Conservation (phyloP, 2,113 vertebrate genomes). For the Ailuropoda melanoleuca region DNA sequence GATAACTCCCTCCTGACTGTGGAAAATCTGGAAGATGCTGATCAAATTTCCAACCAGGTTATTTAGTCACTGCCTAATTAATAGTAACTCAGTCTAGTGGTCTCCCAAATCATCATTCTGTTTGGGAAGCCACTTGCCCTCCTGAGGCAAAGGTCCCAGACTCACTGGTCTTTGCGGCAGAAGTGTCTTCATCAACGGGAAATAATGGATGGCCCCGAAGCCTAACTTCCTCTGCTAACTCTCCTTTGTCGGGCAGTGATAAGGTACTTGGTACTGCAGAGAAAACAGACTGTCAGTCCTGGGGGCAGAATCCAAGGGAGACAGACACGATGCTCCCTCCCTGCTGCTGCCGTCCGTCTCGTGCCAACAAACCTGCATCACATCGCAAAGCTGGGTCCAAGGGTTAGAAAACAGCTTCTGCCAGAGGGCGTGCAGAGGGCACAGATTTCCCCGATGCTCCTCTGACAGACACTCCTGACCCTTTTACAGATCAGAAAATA, state of each 20-base stretch:
- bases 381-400: conserved; percentile 16
- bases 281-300: conserved; percentile 63
- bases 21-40: conserved; percentile 32
- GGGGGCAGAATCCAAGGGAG: conserved; percentile 63
- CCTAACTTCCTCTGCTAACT: neutral
- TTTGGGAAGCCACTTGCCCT: neutral
- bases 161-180: neutral
- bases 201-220: neutral
- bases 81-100: neutral
- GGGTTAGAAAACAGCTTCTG: conserved; percentile 49
- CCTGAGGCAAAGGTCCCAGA: neutral
- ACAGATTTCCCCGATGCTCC: neutral
- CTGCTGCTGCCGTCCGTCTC: conserved; percentile 30
- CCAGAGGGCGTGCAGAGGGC: neutral
- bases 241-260: neutral
- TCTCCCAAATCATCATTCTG: neutral
- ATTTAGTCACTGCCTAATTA: neutral
- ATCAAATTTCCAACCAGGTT: conserved; percentile 25
- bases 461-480: neutral
- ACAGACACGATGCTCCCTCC: conserved; percentile 56
- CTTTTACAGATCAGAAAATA: neutral
- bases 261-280: neutral
- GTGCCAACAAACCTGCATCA: conserved; percentile 63
- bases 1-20: neutral
- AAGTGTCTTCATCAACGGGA: neutral